Evolutionary conservation across 2,797 vertebrate genomes (phyloP).

Genomic region (Philypnodon macrostomus): DNA sequence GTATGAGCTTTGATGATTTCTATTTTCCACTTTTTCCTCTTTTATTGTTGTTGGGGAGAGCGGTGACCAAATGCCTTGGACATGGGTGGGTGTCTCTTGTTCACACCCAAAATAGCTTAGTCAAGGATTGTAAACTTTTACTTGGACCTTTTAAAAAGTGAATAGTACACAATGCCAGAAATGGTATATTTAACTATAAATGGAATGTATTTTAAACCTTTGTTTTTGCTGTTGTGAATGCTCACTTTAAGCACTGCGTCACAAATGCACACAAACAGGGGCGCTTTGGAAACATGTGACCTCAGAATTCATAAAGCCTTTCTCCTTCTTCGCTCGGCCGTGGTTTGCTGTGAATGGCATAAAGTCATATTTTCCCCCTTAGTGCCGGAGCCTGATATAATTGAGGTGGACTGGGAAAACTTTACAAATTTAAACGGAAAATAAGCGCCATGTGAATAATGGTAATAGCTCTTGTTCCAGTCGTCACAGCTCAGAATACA

Average conservation of each 20-base stretch:
- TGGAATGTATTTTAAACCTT: background rate
- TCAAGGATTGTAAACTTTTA: background rate
- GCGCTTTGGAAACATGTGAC: slow-evolving; percentile 74
- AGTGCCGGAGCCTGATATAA: slow-evolving; percentile 60
- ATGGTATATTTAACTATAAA: background rate
- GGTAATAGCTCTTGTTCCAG: slow-evolving; percentile 49
- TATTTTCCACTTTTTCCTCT: slow-evolving; percentile 43
- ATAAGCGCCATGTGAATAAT: slow-evolving; percentile 65
- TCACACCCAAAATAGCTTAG: background rate
- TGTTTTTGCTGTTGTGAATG: slow-evolving; percentile 6
- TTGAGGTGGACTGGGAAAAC: slow-evolving; percentile 73
- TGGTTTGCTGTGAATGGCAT: slow-evolving; percentile 65
- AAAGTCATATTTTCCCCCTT: slow-evolving; percentile 76
- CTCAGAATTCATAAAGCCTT: slow-evolving; percentile 70
- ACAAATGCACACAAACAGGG: slow-evolving; percentile 23
- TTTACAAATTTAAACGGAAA: slow-evolving; percentile 69
- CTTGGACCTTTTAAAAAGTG: background rate
- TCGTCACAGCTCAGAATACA: slow-evolving; percentile 24
- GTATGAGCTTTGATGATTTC: slow-evolving; percentile 52
- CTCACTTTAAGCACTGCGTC: slow-evolving; percentile 19
- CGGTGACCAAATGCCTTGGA: slow-evolving; percentile 19
- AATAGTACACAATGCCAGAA: background rate
- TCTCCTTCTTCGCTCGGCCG: slow-evolving; percentile 59
- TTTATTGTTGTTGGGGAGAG: slow-evolving; percentile 26
- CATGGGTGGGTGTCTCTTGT: slow-evolving; percentile 16